Evolutionary conservation across 2,113 vertebrate genomes (phyloP).

Genomic region (Calcarius ornatus): DNA sequence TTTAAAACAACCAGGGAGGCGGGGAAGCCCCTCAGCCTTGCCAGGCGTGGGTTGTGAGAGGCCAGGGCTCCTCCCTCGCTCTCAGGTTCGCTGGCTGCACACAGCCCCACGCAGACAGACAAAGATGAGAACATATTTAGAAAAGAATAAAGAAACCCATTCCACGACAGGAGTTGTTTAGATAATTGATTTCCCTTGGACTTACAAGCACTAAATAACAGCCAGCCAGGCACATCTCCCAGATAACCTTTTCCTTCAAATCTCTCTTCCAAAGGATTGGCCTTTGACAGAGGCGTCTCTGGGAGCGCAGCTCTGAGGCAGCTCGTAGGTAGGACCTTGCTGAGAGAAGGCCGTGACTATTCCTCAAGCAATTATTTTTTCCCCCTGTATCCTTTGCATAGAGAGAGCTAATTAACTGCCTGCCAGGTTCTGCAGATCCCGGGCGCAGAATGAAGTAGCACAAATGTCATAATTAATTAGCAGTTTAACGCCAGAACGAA

Average conservation of each 20-base stretch:
- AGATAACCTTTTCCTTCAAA: constrained; percentile 36
- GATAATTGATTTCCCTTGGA: constrained; percentile 58
- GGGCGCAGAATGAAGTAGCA: background rate
- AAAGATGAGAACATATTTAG: background rate
- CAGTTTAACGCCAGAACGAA: background rate
- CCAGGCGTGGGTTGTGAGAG: fast-evolving
- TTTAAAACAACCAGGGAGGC: fast-evolving
- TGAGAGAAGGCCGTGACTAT: background rate
- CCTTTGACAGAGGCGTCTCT: constrained; percentile 18
- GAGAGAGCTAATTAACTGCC: constrained; percentile 58
- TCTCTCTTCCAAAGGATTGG: constrained; percentile 17
- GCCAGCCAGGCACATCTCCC: background rate
- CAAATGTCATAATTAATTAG: constrained; percentile 65
- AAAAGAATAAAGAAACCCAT: constrained; percentile 37
- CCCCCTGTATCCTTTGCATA: constrained; percentile 4
- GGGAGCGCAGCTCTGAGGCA: background rate
- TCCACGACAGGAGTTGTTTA: background rate
- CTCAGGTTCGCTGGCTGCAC: background rate
- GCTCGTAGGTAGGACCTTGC: constrained; percentile 15
- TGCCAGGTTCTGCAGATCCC: background rate
- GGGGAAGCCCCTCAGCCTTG: background rate
- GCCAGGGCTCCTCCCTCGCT: background rate
- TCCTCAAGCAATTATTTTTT: constrained; percentile 55
- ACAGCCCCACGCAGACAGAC: background rate
- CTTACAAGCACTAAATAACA: constrained; percentile 24